A percentile compares a stretch with the other conserved stretches of the same genome.
phyloP scores from a whole-genome alignment of 2,888 invertebrate species.

The Hirtodrosophila duncani region DNA sequence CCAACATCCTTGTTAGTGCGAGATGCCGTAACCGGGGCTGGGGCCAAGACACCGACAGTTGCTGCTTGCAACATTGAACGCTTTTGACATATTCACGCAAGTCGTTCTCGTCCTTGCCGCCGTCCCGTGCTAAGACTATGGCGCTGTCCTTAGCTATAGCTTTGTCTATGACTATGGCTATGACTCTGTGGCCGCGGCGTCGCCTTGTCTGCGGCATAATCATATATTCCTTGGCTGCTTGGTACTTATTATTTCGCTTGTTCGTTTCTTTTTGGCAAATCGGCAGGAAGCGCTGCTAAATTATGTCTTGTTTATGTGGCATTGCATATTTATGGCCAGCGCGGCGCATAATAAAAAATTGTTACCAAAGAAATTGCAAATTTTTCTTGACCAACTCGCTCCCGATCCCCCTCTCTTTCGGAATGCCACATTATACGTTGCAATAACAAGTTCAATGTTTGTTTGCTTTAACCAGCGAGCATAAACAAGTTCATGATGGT shows the following conservation, averaged over 20 bases:
- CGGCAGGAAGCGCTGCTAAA: constrained; percentile 71
- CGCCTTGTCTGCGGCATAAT: constrained; percentile 67
- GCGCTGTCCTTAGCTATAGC: no score
- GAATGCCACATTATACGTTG: constrained; percentile 1
- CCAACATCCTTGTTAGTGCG: no score
- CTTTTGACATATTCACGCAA: constrained; percentile 70
- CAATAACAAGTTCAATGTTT: constrained; percentile 70
- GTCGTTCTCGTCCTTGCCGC: constrained; percentile 39
- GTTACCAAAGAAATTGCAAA: constrained; percentile 55
- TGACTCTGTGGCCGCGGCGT: constrained; percentile 44
- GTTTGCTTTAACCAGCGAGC: constrained; percentile 50
- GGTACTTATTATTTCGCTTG: constrained; percentile 66
- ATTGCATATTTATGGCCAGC: constrained; percentile 64
- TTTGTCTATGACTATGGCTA: not conserved
- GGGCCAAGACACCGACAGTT: constrained; percentile 5
- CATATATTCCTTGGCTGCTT: constrained; percentile 64
- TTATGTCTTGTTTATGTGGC: constrained; percentile 73
- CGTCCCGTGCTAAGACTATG: constrained; percentile 7
- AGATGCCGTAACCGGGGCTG: no score
- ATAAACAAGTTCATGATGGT: constrained; percentile 59
- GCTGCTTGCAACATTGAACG: constrained; percentile 65
- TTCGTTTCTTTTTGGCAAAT: constrained; percentile 63
- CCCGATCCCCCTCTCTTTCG: not conserved
- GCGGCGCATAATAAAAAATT: constrained; percentile 60
- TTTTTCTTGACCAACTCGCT: constrained; percentile 60